These are phyloP conservation scores for Colletes latitarsis DNA, from an alignment of 1,140 invertebrate species.

Conservation along the genomic window DNA sequence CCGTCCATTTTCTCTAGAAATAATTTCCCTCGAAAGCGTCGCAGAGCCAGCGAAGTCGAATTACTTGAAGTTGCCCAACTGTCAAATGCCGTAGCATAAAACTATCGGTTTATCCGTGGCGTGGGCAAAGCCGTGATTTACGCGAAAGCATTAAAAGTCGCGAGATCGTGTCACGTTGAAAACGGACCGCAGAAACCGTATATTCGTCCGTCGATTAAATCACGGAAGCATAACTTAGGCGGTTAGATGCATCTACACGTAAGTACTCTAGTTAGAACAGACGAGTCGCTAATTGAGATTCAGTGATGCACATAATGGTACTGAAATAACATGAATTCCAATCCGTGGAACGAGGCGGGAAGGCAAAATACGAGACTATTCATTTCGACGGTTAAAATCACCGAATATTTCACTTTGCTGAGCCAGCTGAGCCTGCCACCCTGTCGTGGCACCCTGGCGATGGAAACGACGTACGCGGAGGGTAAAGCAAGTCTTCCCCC, in stretches of 20 bases:
- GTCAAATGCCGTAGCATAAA: too few relatives aligned
- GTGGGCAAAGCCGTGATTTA: too few relatives aligned
- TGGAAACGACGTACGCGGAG: constrained; percentile 59
- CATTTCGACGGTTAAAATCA: constrained; percentile 77
- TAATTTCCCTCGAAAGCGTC: too few relatives aligned
- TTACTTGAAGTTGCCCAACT: too few relatives aligned
- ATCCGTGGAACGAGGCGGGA: constrained; percentile 67
- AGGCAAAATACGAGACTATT: constrained; percentile 77
- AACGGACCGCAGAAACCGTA: background rate
- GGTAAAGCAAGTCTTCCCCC: constrained; percentile 45
- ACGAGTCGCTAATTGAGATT: constrained; percentile 78
- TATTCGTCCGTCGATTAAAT: constrained; percentile 6
- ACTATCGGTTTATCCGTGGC: too few relatives aligned
- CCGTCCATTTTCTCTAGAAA: too few relatives aligned
- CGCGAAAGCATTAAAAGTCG: too few relatives aligned
- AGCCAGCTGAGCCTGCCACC: constrained; percentile 70
- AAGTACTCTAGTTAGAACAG: constrained; percentile 43
- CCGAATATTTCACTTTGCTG: constrained; percentile 78
- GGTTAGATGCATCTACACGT: constrained; percentile 18
- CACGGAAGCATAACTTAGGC: background rate
- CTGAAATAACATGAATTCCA: constrained; percentile 79
- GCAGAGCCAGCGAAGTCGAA: too few relatives aligned
- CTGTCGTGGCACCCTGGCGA: constrained; percentile 60
- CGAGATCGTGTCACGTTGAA: too few relatives aligned
- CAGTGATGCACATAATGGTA: constrained; percentile 76